Base-by-base conservation (phyloP, 2,113 vertebrate species). In the Oreocharis arfaki region DNA sequence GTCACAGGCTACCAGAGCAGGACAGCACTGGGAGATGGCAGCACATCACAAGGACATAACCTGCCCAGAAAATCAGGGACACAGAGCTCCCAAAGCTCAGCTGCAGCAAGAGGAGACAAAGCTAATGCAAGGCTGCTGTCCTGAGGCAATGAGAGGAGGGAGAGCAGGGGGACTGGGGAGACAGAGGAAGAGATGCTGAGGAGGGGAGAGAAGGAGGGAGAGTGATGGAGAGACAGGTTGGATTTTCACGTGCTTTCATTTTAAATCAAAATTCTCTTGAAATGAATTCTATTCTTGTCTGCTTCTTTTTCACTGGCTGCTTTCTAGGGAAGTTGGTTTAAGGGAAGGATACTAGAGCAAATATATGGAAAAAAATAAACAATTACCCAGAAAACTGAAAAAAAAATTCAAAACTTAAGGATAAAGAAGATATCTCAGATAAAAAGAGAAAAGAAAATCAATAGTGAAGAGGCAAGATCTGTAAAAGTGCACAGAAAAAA, bases 371-470 rank as follows among this genome's bases (percentile, higher is more conserved):
- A 69, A 91, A 88, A 83, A 85, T 9, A 85, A 83, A 64, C 28
- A 77, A 37, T 17, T 65, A 14, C 11, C 32, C 16, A n/a, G n/a
- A 65, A 65, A 69, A 14, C 17, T 75, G 9, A 20, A 44, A 71
- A 90, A 8, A 5, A 12, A 32, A 30, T 8, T 9, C 59, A 59
- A 91, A 61, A 13, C 14, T 55, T 50, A 85, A 61, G 41, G 14
- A 71, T 79, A 73, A 85, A 83, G 44, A 60, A 32, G 10, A 20
- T 17, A 67, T 44, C 39, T 79, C 42, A n/a, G 81, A 85, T 28
- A 82, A 44, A 79, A 79, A 85, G 18, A 63, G 35, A 70, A 64
- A n/a, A n/a, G 49, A 91, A 92, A 94, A 91, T 79, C 90, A 69
- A 80, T 63, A 88, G 13, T 39, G 26, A 82, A 90, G 75, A 37